Base-by-base conservation (phyloP, 2,888 invertebrate species). In the Adelognathus sp. region DNA sequence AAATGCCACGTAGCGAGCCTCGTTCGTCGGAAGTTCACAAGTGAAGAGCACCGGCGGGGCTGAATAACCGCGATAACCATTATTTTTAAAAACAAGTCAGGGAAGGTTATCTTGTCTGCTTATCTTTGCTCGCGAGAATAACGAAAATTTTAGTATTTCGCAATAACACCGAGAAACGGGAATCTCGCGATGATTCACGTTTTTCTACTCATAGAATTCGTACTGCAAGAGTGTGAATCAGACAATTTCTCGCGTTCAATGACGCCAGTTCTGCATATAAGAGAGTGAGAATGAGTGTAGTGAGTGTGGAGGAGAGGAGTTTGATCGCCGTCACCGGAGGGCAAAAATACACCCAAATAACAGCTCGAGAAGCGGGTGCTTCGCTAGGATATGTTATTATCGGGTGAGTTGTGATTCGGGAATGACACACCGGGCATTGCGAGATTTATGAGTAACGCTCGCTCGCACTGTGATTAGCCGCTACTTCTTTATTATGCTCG, bases 341-440 rank as follows among this genome's bases (percentile, higher is more conserved):
- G 87, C 83, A 82, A 82, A 84, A 86, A 84, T 85, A 79, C 84
- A 86, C 82, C 87, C 83, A 88, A 90, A 90, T 90, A 90, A 90
- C 89, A 90, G 89, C 86, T 84, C 86, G 83, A 85, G 81, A 81
- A 70, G 69, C 61, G 31, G 83, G 81, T 79, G 67, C 70, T 83
- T 81, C 79, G 71, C 84, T 83, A 86, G 85, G 86, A 88, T 90
- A 86, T 90, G 85, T 90, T 89, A 91, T 90, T 91, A 90, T 86
- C 87, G 85, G 79, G 83, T 88, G 89, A 89, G 87, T 90, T 89
- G 90, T 82, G 86, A 88, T 86, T 88, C 85, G 81, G 86, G 86
- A 90, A 90, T 90, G 90, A 90, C 90, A 58, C 24, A 44, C 16
- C 16, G 33, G 46, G 41, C 60, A 78, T 74, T 46, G 16, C 52